These are phyloP conservation scores for Caenorhabditis tropicalis DNA, from an alignment of 1,140 invertebrate genomes.

Conservation along the genomic window DNA sequence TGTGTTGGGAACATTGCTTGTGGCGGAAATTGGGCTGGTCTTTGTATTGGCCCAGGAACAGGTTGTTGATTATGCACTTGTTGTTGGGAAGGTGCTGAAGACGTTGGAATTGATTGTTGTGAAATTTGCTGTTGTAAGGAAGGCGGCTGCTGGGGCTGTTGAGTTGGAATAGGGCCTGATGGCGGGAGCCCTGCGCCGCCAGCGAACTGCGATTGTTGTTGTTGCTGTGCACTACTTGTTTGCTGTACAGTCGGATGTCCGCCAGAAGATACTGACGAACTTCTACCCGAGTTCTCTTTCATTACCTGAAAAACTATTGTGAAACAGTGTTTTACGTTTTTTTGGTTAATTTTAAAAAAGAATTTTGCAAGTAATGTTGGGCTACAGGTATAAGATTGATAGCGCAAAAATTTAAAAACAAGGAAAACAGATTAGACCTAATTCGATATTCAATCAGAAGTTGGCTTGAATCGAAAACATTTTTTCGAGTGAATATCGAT, in stretches of 20 bases:
- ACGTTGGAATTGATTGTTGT: neutral
- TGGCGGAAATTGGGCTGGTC: neutral
- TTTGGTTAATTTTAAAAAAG: too few relatives aligned
- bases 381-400: too few relatives aligned
- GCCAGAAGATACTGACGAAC: slow-evolving; percentile 36
- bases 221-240: neutral
- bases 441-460: too few relatives aligned
- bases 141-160: neutral
- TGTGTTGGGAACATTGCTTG: slow-evolving; percentile 17
- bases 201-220: neutral
- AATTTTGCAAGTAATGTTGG: too few relatives aligned
- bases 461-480: too few relatives aligned
- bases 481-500: neutral
- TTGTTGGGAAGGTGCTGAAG: neutral
- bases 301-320: slow-evolving; percentile 49
- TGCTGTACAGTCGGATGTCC: slow-evolving; percentile 24
- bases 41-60: neutral
- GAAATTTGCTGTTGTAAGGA: neutral
- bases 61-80: neutral
- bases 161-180: neutral
- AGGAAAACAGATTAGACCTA: too few relatives aligned
- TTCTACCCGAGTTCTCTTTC: slow-evolving; percentile 43
- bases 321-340: neutral
- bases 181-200: neutral
- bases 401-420: too few relatives aligned